A percentile compares a stretch with the other conserved stretches of the same genome.
phyloP scores from a whole-genome alignment of 1,140 invertebrate species.

The Cotesia vestalis region DNA sequence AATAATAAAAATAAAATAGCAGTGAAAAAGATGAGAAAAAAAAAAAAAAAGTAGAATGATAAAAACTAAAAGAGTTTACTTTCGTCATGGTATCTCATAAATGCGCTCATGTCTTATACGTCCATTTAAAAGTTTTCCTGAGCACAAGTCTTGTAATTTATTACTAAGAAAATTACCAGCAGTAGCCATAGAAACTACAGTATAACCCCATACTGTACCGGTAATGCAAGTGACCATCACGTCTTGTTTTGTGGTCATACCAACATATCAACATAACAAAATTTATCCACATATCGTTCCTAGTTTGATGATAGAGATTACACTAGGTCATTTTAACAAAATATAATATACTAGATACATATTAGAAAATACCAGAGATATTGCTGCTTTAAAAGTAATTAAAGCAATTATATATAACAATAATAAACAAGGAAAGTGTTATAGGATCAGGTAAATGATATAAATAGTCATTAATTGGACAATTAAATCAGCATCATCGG shows the following conservation, averaged over 20 bases:
- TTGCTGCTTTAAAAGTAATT: too few relatives aligned
- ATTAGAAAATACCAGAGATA: too few relatives aligned
- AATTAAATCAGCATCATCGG: conserved; percentile 29
- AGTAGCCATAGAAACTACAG: background rate
- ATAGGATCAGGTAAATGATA: conserved; percentile 6
- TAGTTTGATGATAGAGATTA: background rate
- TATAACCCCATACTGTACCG: conserved; percentile 5
- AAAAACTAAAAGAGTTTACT: conserved; percentile 1
- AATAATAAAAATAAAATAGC: background rate
- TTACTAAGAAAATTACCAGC: background rate
- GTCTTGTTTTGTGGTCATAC: conserved; percentile 31
- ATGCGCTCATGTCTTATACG: conserved; percentile 17
- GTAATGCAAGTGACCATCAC: conserved; percentile 37
- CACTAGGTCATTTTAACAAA: background rate
- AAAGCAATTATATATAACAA: too few relatives aligned
- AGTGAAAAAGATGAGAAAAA: background rate
- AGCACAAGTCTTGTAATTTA: conserved; percentile 31
- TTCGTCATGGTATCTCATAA: conserved; percentile 30
- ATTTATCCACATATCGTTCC: conserved; percentile 19
- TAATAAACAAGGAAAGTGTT: background rate
- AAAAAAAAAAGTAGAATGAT: background rate
- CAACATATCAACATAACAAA: conserved; percentile 26
- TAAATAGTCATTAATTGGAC: conserved; percentile 40
- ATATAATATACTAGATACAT: too few relatives aligned
- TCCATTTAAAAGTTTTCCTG: conserved; percentile 1